Evolutionary conservation across 1,140 invertebrate species (phyloP).

Genomic region (Planococcus citri): DNA sequence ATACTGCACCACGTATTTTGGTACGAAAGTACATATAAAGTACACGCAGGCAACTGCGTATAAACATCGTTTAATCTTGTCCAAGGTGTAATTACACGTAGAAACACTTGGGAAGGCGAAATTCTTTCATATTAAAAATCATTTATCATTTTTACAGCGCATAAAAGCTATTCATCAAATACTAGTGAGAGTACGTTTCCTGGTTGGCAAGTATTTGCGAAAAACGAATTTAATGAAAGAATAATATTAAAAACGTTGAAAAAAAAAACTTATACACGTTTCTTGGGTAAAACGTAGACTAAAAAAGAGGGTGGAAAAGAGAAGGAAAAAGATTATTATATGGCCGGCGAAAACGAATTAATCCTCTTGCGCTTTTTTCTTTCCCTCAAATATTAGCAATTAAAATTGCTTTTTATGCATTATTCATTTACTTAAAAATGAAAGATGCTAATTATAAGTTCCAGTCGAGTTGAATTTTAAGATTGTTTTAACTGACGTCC

Average conservation of each 20-base stretch:
- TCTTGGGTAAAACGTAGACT: neutral
- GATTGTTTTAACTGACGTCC: conserved; percentile 1
- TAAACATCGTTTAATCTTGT: too few relatives aligned
- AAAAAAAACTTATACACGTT: neutral
- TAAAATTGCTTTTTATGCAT: conserved; percentile 2
- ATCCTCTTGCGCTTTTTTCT: neutral
- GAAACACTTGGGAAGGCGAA: too few relatives aligned
- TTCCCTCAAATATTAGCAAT: neutral
- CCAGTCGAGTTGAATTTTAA: neutral
- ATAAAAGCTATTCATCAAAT: too few relatives aligned
- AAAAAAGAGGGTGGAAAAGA: neutral
- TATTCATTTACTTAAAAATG: conserved; percentile 8
- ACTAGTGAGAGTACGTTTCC: too few relatives aligned
- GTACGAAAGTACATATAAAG: too few relatives aligned
- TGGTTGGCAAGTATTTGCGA: too few relatives aligned
- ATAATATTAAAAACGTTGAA: conserved; percentile 1
- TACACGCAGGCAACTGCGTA: too few relatives aligned
- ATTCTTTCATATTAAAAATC: too few relatives aligned
- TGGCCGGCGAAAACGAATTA: conserved; percentile 5
- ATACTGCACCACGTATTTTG: too few relatives aligned
- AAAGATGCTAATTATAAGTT: conserved; percentile 8
- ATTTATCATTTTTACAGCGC: too few relatives aligned
- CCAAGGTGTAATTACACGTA: too few relatives aligned
- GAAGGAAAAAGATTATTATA: neutral
- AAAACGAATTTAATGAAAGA: conserved; percentile 1